Evolutionary conservation across 2,113 vertebrate species (phyloP).

Genomic region (Bungarus multicinctus): DNA sequence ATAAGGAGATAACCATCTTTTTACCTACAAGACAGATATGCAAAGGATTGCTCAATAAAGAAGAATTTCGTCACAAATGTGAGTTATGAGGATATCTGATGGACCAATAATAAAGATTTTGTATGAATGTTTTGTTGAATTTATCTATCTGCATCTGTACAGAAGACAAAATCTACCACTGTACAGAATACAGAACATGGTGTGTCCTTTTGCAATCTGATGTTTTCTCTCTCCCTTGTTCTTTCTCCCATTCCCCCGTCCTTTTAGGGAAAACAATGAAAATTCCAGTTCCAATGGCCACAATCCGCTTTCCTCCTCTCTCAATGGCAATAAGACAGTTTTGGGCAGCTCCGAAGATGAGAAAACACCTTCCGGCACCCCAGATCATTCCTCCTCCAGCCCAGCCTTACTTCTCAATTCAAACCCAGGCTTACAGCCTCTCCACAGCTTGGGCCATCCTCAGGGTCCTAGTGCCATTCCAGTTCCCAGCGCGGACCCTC

Average conservation of each 20-base stretch:
- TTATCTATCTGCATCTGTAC: too few species aligned
- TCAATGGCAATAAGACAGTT: slow-evolving; percentile 97
- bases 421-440: slow-evolving; percentile 82
- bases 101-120: too few species aligned
- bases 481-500: slow-evolving; percentile 84
- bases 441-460: slow-evolving; percentile 91
- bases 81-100: too few species aligned
- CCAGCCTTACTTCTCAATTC: slow-evolving; percentile 89
- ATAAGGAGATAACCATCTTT: too few species aligned
- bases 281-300: slow-evolving; percentile 95
- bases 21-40: too few species aligned
- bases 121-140: too few species aligned
- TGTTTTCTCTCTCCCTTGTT: slow-evolving; percentile 40
- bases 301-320: slow-evolving; percentile 90
- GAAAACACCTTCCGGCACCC: slow-evolving; percentile 95
- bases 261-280: slow-evolving; percentile 95
- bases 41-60: too few species aligned
- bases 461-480: slow-evolving; percentile 96
- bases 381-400: slow-evolving; percentile 92
- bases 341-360: slow-evolving; percentile 98
- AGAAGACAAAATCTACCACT: too few species aligned
- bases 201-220: slow-evolving; percentile 27
- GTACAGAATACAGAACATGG: too few species aligned
- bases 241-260: slow-evolving; percentile 24
- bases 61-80: too few species aligned